Percentiles rank a stretch among this genome's conserved stretches.
Conservation (phyloP, 2,888 invertebrate species). For the Andrena marginata region DNA sequence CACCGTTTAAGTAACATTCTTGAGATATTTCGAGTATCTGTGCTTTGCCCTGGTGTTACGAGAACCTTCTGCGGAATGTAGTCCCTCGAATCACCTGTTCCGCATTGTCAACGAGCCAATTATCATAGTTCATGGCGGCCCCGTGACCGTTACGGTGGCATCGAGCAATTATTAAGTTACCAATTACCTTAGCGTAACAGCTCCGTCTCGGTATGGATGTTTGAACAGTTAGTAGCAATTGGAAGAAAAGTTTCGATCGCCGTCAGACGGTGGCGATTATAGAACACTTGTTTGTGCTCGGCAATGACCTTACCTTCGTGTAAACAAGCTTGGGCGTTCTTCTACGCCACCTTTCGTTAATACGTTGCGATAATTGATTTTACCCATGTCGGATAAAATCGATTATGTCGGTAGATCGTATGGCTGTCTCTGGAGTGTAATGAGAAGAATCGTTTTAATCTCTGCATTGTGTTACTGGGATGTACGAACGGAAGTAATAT, state of each 20-base stretch:
- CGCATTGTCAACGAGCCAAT: slow-evolving; percentile 56
- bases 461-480: no score
- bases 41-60: neutral
- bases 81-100: slow-evolving; percentile 52
- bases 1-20: neutral
- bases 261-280: neutral
- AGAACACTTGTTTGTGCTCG: neutral
- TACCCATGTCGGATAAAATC: neutral
- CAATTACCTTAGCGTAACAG: neutral
- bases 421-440: no score
- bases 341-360: slow-evolving; percentile 2
- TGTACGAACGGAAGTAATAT: no score
- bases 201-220: neutral
- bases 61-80: slow-evolving; percentile 6
- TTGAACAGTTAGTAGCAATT: neutral
- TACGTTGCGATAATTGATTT: neutral
- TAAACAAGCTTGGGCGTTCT: slow-evolving; percentile 32
- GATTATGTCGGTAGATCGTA: no score
- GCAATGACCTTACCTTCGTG: slow-evolving; percentile 35
- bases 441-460: no score
- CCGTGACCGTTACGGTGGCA: slow-evolving; percentile 1
- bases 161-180: neutral
- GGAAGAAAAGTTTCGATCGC: neutral
- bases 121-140: slow-evolving; percentile 34
- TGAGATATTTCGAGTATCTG: neutral